Conservation (phyloP, 2,888 invertebrate genomes). For the Andrena chrysosceles region DNA sequence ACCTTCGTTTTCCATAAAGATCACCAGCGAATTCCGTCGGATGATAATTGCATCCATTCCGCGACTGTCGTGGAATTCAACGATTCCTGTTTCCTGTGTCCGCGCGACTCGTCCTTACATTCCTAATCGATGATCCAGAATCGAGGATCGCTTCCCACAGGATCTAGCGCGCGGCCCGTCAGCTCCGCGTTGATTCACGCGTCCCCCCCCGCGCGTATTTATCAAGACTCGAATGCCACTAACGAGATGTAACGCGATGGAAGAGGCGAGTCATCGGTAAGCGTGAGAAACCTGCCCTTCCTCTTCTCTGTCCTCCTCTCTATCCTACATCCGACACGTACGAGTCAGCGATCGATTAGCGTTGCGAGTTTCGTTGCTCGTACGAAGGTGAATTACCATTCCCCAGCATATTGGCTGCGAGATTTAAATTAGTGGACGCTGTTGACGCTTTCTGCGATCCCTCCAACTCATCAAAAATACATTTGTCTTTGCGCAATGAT, state of each 20-base stretch:
- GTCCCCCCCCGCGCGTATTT: slow-evolving; percentile 35
- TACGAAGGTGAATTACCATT: slow-evolving; percentile 19
- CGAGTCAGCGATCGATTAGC: slow-evolving; percentile 19
- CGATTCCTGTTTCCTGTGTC: slow-evolving; percentile 66
- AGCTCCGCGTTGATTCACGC: slow-evolving; percentile 33
- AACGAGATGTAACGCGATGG: slow-evolving; percentile 27
- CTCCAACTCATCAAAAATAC: slow-evolving; percentile 35
- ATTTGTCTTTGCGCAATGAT: slow-evolving; percentile 55
- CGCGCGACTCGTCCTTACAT: slow-evolving; percentile 75
- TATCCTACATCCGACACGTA: not conserved
- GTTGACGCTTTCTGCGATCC: slow-evolving; percentile 19
- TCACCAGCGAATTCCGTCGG: slow-evolving; percentile 54
- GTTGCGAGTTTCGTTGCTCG: not conserved
- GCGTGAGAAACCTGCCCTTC: slow-evolving; percentile 58
- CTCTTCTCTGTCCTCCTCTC: not conserved
- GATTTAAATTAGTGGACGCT: slow-evolving; percentile 38
- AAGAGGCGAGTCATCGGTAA: slow-evolving; percentile 55
- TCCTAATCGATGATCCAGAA: slow-evolving; percentile 78
- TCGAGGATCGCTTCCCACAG: slow-evolving; percentile 43
- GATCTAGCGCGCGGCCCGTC: slow-evolving; percentile 29
- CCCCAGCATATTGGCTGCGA: not conserved
- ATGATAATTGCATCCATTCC: slow-evolving; percentile 62
- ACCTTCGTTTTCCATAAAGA: slow-evolving; percentile 47
- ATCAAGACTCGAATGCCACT: slow-evolving; percentile 50
- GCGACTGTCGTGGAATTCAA: slow-evolving; percentile 73